Evolutionary conservation across 2,888 invertebrate genomes (phyloP).

Genomic region (Scaptomyza tumidula): DNA sequence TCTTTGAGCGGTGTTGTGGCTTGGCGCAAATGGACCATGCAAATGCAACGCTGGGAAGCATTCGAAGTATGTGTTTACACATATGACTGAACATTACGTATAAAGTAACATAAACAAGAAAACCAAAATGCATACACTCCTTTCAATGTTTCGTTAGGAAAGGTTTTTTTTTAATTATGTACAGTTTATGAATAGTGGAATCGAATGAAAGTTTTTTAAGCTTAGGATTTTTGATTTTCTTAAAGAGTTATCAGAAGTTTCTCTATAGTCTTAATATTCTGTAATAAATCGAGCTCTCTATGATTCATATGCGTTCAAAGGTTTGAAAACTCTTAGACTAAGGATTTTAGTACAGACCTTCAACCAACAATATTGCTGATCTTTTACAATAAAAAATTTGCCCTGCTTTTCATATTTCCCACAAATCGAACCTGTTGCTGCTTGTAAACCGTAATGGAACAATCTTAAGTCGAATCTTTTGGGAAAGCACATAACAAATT

Average conservation of each 20-base stretch:
- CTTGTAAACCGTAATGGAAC: neutral
- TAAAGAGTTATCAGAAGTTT: too few relatives aligned
- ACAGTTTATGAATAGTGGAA: neutral
- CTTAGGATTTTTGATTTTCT: too few relatives aligned
- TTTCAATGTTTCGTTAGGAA: neutral
- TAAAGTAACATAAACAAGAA: slow-evolving; percentile 34
- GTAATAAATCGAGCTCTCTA: too few relatives aligned
- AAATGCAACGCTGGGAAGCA: slow-evolving; percentile 62
- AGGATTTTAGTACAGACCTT: too few relatives aligned
- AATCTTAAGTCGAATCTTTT: slow-evolving; percentile 1
- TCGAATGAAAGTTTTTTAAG: too few relatives aligned
- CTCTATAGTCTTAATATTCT: too few relatives aligned
- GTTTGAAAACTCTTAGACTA: too few relatives aligned
- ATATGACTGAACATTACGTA: slow-evolving; percentile 48
- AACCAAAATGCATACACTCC: slow-evolving; percentile 12
- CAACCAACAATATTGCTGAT: too few relatives aligned
- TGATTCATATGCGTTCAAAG: too few relatives aligned
- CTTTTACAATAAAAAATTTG: neutral
- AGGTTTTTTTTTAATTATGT: neutral
- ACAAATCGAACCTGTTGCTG: neutral
- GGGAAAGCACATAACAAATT: neutral
- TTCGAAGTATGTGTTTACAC: slow-evolving; percentile 67
- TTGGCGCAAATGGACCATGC: slow-evolving; percentile 67
- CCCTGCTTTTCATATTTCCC: neutral
- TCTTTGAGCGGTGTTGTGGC: slow-evolving; percentile 34